Percentiles rank a stretch among this genome's conserved stretches.
Conservation (phyloP, 2,113 vertebrate species). For the Phalacrocorax brasilianus region DNA sequence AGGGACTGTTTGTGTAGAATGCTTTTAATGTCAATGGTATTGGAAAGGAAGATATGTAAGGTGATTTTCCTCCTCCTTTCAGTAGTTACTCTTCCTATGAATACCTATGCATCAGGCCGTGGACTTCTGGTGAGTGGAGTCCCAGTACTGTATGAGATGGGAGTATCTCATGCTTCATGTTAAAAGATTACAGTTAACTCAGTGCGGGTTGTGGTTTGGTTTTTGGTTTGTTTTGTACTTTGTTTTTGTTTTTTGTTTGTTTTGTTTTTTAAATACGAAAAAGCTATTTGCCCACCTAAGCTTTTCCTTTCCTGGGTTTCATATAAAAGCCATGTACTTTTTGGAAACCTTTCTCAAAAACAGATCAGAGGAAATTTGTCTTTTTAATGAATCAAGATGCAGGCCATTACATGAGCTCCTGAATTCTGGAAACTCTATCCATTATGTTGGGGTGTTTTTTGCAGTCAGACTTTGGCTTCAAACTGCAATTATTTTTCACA, state of each 20-base stretch:
- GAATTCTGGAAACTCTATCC: background rate
- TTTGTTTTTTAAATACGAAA: background rate
- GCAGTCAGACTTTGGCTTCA: slow-evolving; percentile 21
- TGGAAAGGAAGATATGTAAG: background rate
- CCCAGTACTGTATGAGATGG: background rate
- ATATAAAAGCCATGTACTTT: background rate
- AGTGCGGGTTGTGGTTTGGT: too few species aligned
- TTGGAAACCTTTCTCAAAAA: background rate
- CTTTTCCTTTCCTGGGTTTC: background rate
- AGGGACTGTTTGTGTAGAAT: background rate
- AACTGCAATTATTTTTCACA: slow-evolving; percentile 46
- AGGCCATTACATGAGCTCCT: background rate
- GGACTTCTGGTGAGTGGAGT: background rate
- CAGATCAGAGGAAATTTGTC: background rate
- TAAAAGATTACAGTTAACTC: background rate
- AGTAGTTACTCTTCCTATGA: background rate
- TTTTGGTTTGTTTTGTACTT: too few species aligned
- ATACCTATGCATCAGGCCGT: background rate
- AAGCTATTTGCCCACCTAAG: background rate
- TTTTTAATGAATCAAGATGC: background rate
- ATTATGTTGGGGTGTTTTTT: background rate
- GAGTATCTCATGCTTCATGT: background rate
- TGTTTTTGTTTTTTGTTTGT: too few species aligned
- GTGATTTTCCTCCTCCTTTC: background rate
- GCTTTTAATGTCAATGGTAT: background rate